These are phyloP conservation scores for Gavialis gangeticus DNA, from an alignment of 2,113 vertebrate genomes.

Conservation along the genomic window DNA sequence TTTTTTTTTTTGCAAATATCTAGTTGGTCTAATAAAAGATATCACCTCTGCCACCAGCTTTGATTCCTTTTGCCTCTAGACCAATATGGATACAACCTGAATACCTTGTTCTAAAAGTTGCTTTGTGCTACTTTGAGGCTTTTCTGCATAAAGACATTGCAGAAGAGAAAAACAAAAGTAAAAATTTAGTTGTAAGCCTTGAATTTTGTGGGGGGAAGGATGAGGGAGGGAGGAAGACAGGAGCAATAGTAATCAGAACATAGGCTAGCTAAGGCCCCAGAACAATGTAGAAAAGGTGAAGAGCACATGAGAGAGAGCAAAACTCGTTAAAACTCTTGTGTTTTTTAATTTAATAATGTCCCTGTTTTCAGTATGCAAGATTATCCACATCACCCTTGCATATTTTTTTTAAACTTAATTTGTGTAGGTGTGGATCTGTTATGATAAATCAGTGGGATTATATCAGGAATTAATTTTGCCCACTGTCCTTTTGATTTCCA, in stretches of 20 bases:
- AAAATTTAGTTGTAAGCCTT: neutral
- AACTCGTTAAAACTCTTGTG: neutral
- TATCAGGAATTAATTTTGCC: neutral
- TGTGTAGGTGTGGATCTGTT: neutral
- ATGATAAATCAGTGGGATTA: neutral
- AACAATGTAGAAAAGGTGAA: neutral
- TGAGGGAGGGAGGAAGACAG: neutral
- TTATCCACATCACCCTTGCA: neutral
- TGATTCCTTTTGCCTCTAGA: too few relatives aligned
- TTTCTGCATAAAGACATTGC: neutral
- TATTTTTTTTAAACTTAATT: neutral
- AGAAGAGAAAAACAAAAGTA: neutral
- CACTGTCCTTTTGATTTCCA: neutral
- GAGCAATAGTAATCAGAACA: neutral
- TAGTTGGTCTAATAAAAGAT: too few relatives aligned
- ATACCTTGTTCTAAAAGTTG: neutral
- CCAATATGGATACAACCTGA: too few relatives aligned
- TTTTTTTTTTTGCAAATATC: too few relatives aligned
- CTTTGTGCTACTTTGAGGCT: neutral
- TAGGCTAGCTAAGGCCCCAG: neutral
- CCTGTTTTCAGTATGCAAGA: neutral
- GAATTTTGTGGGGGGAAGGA: neutral
- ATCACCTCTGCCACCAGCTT: too few relatives aligned
- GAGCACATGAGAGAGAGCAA: neutral
- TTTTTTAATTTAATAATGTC: neutral